Evolutionary conservation across 2,113 vertebrate species (phyloP).

Genomic region (Burhinus bistriatus): DNA sequence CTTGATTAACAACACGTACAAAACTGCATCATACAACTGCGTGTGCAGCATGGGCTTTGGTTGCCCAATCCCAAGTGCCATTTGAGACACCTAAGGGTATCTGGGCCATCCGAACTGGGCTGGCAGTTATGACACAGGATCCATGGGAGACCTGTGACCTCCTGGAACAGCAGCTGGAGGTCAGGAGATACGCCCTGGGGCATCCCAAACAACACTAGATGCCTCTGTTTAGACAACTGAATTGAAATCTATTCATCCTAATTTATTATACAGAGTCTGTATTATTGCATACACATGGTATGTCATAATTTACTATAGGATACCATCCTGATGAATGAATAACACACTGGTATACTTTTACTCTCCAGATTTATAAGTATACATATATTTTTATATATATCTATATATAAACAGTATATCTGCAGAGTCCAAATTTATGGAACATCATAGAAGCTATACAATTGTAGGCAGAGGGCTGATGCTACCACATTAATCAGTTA

Average conservation of each 20-base stretch:
- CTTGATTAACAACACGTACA: not conserved
- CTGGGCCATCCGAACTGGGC: rapidly evolving
- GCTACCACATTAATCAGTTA: not conserved
- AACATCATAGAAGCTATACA: rapidly evolving
- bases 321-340: not conserved
- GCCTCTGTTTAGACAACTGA: not conserved
- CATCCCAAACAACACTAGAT: not conserved
- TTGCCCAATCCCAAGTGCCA: not conserved
- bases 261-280: not conserved
- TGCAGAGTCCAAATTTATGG: not conserved
- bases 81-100: not conserved
- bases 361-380: not conserved
- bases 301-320: not conserved
- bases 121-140: not conserved
- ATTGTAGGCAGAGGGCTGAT: not conserved
- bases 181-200: not conserved
- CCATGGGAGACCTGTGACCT: not conserved
- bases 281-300: not conserved
- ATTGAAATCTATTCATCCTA: not conserved
- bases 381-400: not conserved
- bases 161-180: not conserved
- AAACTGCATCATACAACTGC: not conserved
- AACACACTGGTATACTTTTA: not conserved
- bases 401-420: not conserved
- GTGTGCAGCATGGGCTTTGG: not conserved